Base-by-base conservation (phyloP, 2,888 invertebrate species). In the Mycogona germanica region DNA sequence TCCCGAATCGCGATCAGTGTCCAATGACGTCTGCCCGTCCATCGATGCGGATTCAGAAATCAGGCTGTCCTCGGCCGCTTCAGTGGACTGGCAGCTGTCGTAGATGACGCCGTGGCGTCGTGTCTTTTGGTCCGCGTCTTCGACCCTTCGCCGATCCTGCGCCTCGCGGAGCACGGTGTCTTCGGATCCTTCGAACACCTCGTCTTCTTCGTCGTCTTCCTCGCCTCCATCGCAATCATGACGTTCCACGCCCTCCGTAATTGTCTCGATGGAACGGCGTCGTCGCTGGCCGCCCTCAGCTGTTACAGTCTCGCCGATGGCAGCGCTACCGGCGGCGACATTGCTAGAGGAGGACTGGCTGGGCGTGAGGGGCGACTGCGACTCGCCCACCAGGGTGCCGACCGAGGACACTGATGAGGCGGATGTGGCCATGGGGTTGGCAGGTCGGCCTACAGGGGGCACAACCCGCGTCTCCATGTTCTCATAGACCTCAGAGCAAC, bases 401-500 rank as follows among this genome's bases (percentile, higher is more conserved):
- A 44, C 46, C 5, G 52, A 52, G 21, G 52, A 52, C 9, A 35
- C 46, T 23, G 52, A 52, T 21, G 52, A 52, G 25, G 32, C 42
- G 0, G 52, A 52, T 30, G 44, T 29, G 12, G 46, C 17, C 5
- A 26, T 21, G n/a, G 6, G 25, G 17, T 37, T n/a, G 1, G 52
- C 23, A 5, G 25, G 23, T n/a, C n/a, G n/a, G n/a, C n/a, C n/a
- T 12, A 35, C 5, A 6, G 45, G 9, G 3, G 54, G 40, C 21
- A 19, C 2, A 29, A n/a, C 25, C 12, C 56, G 42, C 35, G 28
- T 28, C 35, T 53, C 53, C 19, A 51, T n/a, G 21, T 50, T 55
- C 40, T 57, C 57, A 38, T 55, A 55, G 49, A 86, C 78, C 64
- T 83, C 80, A 61, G 81, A 81, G 68, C 86, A 87, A 44, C 88